These are phyloP conservation scores for Phyllotis vaccarum DNA, from an alignment of 2,797 vertebrate species.

Conservation along the genomic window DNA sequence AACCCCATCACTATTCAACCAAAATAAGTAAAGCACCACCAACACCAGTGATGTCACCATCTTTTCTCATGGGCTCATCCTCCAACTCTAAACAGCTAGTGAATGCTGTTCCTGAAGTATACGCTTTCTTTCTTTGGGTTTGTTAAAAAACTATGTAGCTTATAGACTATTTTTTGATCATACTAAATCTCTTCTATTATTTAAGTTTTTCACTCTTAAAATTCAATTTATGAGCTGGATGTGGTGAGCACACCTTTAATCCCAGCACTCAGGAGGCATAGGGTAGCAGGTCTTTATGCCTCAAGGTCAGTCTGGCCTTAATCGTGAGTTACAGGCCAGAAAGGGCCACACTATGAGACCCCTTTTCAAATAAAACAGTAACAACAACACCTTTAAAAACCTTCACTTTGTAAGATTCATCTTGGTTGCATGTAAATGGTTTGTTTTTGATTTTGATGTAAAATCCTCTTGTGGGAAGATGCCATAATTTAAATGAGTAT, in stretches of 20 bases:
- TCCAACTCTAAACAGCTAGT: not conserved
- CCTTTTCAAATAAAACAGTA: not conserved
- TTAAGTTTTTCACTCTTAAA: slow-evolving; percentile 37
- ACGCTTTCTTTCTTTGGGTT: not conserved
- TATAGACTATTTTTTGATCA: not conserved
- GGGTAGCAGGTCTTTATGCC: too few relatives aligned
- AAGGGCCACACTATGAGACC: not conserved
- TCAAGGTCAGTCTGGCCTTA: too few relatives aligned
- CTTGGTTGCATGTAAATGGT: not conserved
- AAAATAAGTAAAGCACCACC: slow-evolving; percentile 11
- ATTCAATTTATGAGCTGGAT: not conserved
- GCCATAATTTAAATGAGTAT: too few relatives aligned
- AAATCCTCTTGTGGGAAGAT: not conserved
- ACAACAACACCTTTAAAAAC: not conserved
- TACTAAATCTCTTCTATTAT: slow-evolving; percentile 33
- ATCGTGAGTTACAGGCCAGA: too few relatives aligned
- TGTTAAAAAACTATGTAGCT: not conserved
- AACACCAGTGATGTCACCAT: not conserved
- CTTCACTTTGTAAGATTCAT: not conserved
- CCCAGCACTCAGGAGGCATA: too few relatives aligned
- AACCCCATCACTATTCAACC: not conserved
- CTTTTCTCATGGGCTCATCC: not conserved
- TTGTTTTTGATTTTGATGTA: slow-evolving; percentile 14
- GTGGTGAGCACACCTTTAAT: not conserved
- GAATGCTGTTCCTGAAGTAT: not conserved